Percentiles rank a stretch among this genome's conserved stretches.
These are phyloP conservation scores for Hymenopus coronatus DNA, from an alignment of 2,888 invertebrate genomes.

Conservation along the genomic window DNA sequence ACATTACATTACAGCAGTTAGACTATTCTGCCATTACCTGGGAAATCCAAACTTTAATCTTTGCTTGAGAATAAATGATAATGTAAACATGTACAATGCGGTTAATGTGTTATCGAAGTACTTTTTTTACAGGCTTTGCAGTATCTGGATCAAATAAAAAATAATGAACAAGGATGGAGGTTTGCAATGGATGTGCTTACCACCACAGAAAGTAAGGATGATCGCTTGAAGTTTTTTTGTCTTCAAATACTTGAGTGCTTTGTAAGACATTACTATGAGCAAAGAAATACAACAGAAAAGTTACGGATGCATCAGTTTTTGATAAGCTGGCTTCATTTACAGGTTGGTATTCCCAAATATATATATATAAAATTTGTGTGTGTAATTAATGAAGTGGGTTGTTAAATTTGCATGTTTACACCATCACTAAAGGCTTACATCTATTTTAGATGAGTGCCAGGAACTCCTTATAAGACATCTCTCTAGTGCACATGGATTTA, in stretches of 20 bases:
- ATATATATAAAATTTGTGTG: neutral
- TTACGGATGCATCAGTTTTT: slow-evolving; percentile 45
- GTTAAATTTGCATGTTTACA: too few relatives aligned
- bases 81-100: too few relatives aligned
- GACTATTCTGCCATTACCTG: too few relatives aligned
- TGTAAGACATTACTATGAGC: slow-evolving; percentile 46
- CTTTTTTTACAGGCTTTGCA: slow-evolving; percentile 6
- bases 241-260: slow-evolving; percentile 51
- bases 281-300: slow-evolving; percentile 39
- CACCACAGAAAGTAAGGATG: slow-evolving; percentile 38
- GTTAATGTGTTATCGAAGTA: neutral
- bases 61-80: neutral
- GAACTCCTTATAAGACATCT: too few relatives aligned
- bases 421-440: too few relatives aligned
- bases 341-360: slow-evolving; percentile 32
- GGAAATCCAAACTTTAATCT: neutral
- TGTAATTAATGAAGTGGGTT: neutral
- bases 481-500: too few relatives aligned
- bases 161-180: slow-evolving; percentile 25
- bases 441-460: too few relatives aligned
- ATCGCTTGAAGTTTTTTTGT: slow-evolving; percentile 49
- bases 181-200: slow-evolving; percentile 13
- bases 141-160: slow-evolving; percentile 24
- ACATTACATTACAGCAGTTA: too few relatives aligned
- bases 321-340: slow-evolving; percentile 45